Conservation (phyloP, 2,113 vertebrate species). For the Channa maculata region DNA sequence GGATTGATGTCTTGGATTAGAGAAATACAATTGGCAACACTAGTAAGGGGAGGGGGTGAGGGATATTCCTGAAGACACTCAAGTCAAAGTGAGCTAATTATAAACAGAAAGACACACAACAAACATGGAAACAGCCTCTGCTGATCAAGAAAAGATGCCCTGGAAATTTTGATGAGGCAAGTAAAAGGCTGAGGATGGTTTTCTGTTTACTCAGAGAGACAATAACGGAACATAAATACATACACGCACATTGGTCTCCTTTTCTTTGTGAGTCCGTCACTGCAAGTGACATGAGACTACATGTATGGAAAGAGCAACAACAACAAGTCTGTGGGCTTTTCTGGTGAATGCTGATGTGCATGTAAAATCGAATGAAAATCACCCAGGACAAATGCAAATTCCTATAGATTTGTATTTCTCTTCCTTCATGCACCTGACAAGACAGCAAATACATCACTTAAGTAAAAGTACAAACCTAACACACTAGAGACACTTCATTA, state of each 20-base stretch:
- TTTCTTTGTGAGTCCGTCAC: neutral
- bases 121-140: constrained; percentile 20
- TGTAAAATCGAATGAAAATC: constrained; percentile 53
- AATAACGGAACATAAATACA: neutral
- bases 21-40: constrained; percentile 33
- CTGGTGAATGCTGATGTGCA: constrained; percentile 8
- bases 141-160: constrained; percentile 15
- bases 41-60: too few relatives aligned
- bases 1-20: constrained; percentile 22
- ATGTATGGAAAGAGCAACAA: neutral
- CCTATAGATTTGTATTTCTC: too few relatives aligned
- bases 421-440: too few relatives aligned
- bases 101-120: constrained; percentile 33
- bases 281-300: neutral
- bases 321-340: neutral
- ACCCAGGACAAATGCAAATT: constrained; percentile 58
- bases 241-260: neutral
- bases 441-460: too few relatives aligned
- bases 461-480: too few relatives aligned
- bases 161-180: constrained; percentile 5
- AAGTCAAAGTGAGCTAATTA: constrained; percentile 14
- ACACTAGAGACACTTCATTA: too few relatives aligned
- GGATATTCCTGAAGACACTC: constrained; percentile 34
- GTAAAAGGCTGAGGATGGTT: neutral
- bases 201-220: neutral